Evolutionary conservation across 1,140 invertebrate genomes (phyloP).

Genomic region (Drosophila prosaltans): DNA sequence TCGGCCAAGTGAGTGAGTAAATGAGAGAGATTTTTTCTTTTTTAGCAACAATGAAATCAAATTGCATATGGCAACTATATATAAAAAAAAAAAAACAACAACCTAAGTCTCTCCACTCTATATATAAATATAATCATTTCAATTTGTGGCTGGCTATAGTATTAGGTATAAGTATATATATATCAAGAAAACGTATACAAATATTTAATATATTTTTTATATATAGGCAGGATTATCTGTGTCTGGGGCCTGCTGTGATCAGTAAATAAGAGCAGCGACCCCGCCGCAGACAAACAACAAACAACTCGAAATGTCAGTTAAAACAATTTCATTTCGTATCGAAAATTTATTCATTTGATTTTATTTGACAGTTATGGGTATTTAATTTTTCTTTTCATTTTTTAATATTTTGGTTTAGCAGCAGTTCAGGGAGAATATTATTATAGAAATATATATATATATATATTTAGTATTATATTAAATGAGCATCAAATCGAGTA

Average conservation of each 20-base stretch:
- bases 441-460: background rate
- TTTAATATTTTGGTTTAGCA: background rate
- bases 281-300: conserved; percentile 3
- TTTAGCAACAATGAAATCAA: conserved; percentile 10
- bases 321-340: background rate
- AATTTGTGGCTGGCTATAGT: conserved; percentile 14
- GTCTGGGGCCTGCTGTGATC: conserved; percentile 7
- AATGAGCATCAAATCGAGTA: too few species aligned
- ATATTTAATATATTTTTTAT: conserved; percentile 39
- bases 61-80: conserved; percentile 12
- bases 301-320: conserved; percentile 4
- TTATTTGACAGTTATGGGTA: background rate
- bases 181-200: conserved; percentile 30
- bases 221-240: conserved; percentile 20
- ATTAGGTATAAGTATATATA: conserved; percentile 30
- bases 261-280: conserved; percentile 12
- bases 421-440: background rate
- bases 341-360: background rate
- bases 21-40: background rate
- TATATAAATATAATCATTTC: background rate
- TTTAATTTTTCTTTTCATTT: too few species aligned
- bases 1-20: background rate
- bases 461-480: too few species aligned
- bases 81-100: background rate
- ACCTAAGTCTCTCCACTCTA: too few species aligned